Evolutionary conservation across 92 coral and sea anemone species (phyloP).

Genomic region (Heliopora coerulea): DNA sequence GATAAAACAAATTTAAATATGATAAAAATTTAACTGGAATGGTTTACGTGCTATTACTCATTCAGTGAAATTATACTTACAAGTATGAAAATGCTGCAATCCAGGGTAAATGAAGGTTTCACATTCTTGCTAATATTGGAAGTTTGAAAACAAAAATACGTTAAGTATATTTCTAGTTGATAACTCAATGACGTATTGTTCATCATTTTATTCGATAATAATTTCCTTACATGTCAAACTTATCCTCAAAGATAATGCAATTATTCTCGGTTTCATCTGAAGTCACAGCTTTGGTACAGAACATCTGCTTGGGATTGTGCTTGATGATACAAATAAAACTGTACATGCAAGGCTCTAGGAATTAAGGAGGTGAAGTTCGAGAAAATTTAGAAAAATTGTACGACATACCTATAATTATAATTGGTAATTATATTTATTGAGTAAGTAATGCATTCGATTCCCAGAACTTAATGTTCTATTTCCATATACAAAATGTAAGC

Average conservation of each 20-base stretch:
- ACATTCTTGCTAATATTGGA: slow-evolving; percentile 61
- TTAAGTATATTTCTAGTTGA: no score
- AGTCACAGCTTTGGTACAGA: slow-evolving; percentile 75
- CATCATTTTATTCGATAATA: neutral
- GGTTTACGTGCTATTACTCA: neutral
- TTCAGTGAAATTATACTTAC: slow-evolving; percentile 46
- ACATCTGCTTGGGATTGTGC: slow-evolving; percentile 79
- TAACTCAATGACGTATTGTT: no score
- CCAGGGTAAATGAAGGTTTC: slow-evolving; percentile 69
- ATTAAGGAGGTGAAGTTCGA: no score
- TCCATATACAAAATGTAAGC: no score
- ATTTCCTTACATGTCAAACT: slow-evolving; percentile 81
- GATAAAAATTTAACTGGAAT: neutral
- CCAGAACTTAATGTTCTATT: no score
- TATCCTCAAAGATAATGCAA: slow-evolving; percentile 71
- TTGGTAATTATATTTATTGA: no score
- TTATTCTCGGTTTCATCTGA: slow-evolving; percentile 81
- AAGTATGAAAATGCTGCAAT: slow-evolving; percentile 73
- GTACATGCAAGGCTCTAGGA: slow-evolving; percentile 82
- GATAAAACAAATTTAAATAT: no score
- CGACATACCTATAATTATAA: no score
- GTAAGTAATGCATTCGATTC: no score
- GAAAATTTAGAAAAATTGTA: no score
- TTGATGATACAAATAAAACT: slow-evolving; percentile 80
- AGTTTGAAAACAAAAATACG: neutral